Conservation (phyloP, 2,797 vertebrate genomes). For the Phataginus tetradactyla region DNA sequence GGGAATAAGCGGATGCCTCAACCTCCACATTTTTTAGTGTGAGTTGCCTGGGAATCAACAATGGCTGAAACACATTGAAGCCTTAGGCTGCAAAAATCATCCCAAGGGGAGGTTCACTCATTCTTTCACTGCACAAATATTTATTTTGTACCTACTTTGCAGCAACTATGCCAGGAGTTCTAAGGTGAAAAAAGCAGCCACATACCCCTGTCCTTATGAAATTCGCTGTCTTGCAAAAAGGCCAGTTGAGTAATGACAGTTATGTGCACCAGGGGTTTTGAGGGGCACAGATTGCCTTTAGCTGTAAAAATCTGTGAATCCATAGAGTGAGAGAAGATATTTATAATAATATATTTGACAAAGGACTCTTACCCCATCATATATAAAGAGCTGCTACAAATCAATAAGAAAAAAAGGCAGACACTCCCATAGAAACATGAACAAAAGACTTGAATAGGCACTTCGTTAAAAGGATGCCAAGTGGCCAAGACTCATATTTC, state of each 20-base stretch:
- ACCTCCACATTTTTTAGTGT: not conserved
- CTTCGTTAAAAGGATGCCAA: not conserved
- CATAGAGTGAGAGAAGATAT: not conserved
- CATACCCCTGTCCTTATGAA: not conserved
- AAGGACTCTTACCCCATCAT: not conserved
- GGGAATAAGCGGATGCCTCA: rapidly evolving
- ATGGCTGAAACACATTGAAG: not conserved
- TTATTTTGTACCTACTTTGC: not conserved
- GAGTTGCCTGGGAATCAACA: not conserved
- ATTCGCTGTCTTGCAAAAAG: not conserved
- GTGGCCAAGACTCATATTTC: not conserved
- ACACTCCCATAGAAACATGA: not conserved
- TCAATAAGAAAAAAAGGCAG: slow-evolving; percentile 47
- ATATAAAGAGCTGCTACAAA: slow-evolving; percentile 52
- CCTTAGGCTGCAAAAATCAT: not conserved
- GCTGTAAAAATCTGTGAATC: not conserved
- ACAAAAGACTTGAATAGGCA: not conserved
- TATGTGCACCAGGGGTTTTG: not conserved
- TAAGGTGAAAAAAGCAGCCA: not conserved
- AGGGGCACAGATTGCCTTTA: not conserved
- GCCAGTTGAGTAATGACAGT: not conserved
- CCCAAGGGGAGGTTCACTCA: rapidly evolving
- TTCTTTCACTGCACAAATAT: not conserved
- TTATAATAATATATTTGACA: not conserved
- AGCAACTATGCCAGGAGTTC: not conserved